Evolutionary conservation across 2,888 invertebrate genomes (phyloP).

Genomic region (Lissocephala sabroskyi): DNA sequence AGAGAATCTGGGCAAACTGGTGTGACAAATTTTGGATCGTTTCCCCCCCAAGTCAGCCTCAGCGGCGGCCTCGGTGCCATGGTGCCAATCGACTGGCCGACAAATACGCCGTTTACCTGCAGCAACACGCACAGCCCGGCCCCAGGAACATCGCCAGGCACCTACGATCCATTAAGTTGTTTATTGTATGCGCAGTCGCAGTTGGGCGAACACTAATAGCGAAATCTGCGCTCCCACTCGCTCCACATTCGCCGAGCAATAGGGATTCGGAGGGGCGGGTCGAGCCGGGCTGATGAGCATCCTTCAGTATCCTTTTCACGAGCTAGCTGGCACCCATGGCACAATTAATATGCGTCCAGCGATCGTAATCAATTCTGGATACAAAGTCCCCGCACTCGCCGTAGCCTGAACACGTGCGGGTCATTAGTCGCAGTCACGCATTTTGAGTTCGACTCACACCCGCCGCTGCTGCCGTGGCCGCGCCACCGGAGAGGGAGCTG

Average conservation of each 20-base stretch:
- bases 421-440: conserved; percentile 70
- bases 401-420: conserved; percentile 58
- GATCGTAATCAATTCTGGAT: conserved; percentile 68
- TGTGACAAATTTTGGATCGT: conserved; percentile 49
- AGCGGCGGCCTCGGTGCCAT: conserved; percentile 5
- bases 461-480: conserved; percentile 25
- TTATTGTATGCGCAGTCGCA: conserved; percentile 68
- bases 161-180: conserved; percentile 63
- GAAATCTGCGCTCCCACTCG: conserved; percentile 1
- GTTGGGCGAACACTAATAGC: conserved; percentile 12
- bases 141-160: conserved; percentile 15
- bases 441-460: conserved; percentile 45
- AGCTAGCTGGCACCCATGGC: conserved; percentile 21
- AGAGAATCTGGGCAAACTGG: background rate
- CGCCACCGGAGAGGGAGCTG: no score
- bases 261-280: no score
- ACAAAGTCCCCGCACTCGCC: conserved; percentile 31
- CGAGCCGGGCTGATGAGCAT: conserved; percentile 31
- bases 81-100: conserved; percentile 44
- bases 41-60: conserved; percentile 19
- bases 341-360: conserved; percentile 65
- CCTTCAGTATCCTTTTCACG: conserved; percentile 54
- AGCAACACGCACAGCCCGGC: conserved; percentile 59
- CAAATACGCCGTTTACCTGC: conserved; percentile 69
- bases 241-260: conserved; percentile 12